These are phyloP conservation scores for Drepana arcuata DNA, from an alignment of 1,140 invertebrate species.

Conservation along the genomic window DNA sequence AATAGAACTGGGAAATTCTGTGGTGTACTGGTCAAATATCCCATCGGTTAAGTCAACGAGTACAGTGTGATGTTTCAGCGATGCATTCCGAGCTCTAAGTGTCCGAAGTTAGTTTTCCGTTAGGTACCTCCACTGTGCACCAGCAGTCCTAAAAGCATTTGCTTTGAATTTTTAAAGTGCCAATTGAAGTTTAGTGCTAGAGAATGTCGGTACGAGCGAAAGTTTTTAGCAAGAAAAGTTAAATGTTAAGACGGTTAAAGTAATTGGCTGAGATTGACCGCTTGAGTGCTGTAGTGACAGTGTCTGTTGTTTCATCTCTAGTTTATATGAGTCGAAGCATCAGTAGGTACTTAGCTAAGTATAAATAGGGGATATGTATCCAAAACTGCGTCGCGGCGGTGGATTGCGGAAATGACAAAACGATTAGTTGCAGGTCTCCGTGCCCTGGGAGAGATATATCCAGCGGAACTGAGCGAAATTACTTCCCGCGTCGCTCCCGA, in stretches of 20 bases:
- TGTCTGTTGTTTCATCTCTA: too few species aligned
- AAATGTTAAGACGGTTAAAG: constrained; percentile 1
- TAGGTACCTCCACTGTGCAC: constrained; percentile 19
- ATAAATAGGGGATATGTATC: constrained; percentile 37
- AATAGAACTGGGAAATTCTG: too few species aligned
- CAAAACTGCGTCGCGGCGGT: constrained; percentile 39
- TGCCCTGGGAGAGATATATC: constrained; percentile 54
- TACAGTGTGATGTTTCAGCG: constrained; percentile 37
- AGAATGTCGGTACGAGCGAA: constrained; percentile 19
- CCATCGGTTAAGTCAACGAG: constrained; percentile 48
- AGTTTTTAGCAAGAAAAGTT: constrained; percentile 11
- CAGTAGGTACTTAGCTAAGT: not conserved
- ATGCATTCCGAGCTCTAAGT: too few species aligned
- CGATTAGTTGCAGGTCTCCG: constrained; percentile 59
- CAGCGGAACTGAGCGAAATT: constrained; percentile 54
- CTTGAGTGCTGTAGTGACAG: too few species aligned
- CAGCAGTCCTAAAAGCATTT: constrained; percentile 70
- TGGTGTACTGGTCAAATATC: too few species aligned
- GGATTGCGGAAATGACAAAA: constrained; percentile 63
- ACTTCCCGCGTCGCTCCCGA: constrained; percentile 43
- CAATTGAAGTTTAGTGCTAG: constrained; percentile 49
- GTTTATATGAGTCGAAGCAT: constrained; percentile 1
- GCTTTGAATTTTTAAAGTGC: constrained; percentile 66
- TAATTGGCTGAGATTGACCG: too few species aligned
- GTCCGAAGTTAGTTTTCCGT: constrained; percentile 50